Evolutionary conservation across 2,797 vertebrate genomes (phyloP).

Genomic region (Enteromius viviparus): DNA sequence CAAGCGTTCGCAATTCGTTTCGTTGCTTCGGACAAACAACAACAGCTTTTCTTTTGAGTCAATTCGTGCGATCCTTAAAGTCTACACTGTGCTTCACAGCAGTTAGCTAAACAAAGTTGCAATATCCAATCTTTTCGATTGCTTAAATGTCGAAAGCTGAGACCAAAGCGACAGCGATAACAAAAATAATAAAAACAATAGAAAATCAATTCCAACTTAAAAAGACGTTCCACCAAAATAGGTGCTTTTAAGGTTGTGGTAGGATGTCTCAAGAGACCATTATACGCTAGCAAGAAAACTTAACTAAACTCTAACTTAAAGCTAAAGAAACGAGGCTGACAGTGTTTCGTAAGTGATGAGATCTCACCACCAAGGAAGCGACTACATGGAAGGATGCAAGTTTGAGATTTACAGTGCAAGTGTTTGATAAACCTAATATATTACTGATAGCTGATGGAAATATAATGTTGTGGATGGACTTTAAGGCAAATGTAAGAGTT

Average conservation of each 20-base stretch:
- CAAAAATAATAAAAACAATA: constrained; percentile 66
- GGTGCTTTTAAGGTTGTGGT: constrained; percentile 81
- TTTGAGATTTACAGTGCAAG: constrained; percentile 33
- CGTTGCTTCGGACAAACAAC: constrained; percentile 8
- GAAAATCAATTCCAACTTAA: constrained; percentile 57
- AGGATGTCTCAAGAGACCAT: constrained; percentile 84
- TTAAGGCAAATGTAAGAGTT: background rate
- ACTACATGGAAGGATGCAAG: constrained; percentile 16
- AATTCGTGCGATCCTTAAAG: background rate
- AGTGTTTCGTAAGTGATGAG: constrained; percentile 3
- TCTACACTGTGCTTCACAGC: constrained; percentile 30
- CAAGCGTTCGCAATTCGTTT: background rate
- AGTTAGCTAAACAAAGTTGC: constrained; percentile 10
- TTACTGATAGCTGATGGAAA: background rate
- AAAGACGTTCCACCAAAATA: constrained; percentile 85
- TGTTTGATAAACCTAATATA: background rate
- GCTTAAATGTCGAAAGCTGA: constrained; percentile 77
- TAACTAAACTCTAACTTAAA: constrained; percentile 33
- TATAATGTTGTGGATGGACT: background rate
- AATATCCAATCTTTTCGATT: constrained; percentile 85
- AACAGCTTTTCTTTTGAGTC: background rate
- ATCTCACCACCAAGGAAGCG: constrained; percentile 22
- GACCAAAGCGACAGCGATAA: constrained; percentile 72
- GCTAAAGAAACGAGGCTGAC: background rate
- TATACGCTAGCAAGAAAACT: constrained; percentile 33